Percentiles rank a stretch among this genome's conserved stretches.
These are phyloP conservation scores for Drosophila dives DNA, from an alignment of 2,888 invertebrate species.

Conservation along the genomic window DNA sequence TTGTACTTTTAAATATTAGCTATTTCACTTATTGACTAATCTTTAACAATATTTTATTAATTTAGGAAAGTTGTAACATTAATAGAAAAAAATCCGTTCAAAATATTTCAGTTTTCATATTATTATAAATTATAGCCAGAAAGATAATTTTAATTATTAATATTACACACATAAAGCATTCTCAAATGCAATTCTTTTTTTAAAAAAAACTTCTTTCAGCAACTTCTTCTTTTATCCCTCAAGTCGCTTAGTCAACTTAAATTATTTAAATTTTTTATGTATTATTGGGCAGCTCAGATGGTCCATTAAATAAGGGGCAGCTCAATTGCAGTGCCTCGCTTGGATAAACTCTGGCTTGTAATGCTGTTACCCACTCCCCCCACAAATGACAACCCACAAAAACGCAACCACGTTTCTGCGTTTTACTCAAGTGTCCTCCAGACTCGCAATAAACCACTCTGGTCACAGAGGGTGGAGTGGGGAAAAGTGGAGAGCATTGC, in stretches of 20 bases:
- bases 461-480: neutral
- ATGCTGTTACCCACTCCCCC: constrained; percentile 3
- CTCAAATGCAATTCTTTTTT: neutral
- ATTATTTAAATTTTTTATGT: neutral
- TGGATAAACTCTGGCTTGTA: constrained; percentile 1
- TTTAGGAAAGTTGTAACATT: neutral
- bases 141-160: neutral
- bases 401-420: constrained; percentile 75
- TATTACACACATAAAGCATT: neutral
- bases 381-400: constrained; percentile 43
- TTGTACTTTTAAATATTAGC: neutral
- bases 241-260: neutral
- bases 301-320: constrained; percentile 1
- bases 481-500: constrained; percentile 32
- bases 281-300: neutral
- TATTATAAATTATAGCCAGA: neutral
- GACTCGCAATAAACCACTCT: constrained; percentile 32
- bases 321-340: constrained; percentile 1
- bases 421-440: constrained; percentile 66
- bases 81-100: neutral
- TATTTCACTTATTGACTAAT: neutral
- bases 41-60: neutral
- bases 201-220: neutral
- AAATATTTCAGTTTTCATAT: neutral
- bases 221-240: neutral